These are phyloP conservation scores for Coboldia fuscipes DNA, from an alignment of 1,140 invertebrate species.

Conservation along the genomic window DNA sequence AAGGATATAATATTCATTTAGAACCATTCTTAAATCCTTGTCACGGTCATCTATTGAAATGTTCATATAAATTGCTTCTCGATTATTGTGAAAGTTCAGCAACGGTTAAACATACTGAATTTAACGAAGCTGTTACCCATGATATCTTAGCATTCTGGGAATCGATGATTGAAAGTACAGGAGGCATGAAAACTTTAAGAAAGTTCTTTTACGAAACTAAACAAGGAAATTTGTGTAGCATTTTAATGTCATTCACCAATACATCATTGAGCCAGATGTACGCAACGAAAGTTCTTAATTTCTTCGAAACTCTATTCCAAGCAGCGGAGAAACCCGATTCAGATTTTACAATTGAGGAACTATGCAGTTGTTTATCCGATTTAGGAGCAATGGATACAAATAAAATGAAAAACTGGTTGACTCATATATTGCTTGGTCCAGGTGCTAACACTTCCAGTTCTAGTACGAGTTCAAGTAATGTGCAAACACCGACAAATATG, in stretches of 20 bases:
- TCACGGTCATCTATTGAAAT: constrained; percentile 36
- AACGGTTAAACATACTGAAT: constrained; percentile 6
- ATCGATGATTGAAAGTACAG: constrained; percentile 52
- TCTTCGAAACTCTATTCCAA: constrained; percentile 59
- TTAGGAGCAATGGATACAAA: constrained; percentile 38
- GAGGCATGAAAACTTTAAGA: constrained; percentile 59
- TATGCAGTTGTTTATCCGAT: constrained; percentile 43
- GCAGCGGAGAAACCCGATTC: constrained; percentile 30
- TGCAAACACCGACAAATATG: constrained; percentile 22
- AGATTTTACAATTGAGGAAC: constrained; percentile 38
- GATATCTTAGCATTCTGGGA: constrained; percentile 48
- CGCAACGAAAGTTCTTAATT: constrained; percentile 53
- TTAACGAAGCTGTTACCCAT: constrained; percentile 16
- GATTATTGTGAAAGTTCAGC: constrained; percentile 25
- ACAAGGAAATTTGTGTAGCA: constrained; percentile 38
- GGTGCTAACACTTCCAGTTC: constrained; percentile 17
- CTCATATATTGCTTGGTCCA: constrained; percentile 38
- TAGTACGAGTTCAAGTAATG: constrained; percentile 21
- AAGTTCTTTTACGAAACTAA: constrained; percentile 46
- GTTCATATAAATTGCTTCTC: constrained; percentile 45
- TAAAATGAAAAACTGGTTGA: constrained; percentile 44
- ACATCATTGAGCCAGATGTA: constrained; percentile 45
- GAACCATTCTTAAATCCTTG: too few relatives aligned
- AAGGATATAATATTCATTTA: too few relatives aligned
- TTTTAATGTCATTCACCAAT: constrained; percentile 49